phyloP scores from a whole-genome alignment of 2,797 vertebrate genomes.

The Cossypha niveicapilla region DNA sequence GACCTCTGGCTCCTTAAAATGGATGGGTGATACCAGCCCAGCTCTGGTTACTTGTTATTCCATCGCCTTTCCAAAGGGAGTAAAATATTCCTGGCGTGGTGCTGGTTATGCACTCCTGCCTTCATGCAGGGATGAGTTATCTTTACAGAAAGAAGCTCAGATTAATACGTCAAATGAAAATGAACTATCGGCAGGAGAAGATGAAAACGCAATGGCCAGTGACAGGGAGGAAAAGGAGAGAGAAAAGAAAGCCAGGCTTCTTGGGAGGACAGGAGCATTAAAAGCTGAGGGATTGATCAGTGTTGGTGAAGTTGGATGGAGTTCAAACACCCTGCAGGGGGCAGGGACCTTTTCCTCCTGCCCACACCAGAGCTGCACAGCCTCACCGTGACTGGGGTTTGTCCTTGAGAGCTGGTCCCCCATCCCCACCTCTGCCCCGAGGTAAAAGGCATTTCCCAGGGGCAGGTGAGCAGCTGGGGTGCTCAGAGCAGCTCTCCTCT shows the following conservation, averaged over 20 bases:
- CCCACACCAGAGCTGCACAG: background rate
- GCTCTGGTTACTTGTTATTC: slow-evolving; percentile 26
- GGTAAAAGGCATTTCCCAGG: too few relatives aligned
- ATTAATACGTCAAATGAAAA: slow-evolving; percentile 64
- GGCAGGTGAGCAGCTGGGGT: background rate
- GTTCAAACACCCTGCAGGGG: background rate
- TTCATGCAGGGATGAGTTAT: slow-evolving; percentile 37
- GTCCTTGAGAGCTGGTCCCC: background rate
- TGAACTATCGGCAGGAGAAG: slow-evolving; percentile 46
- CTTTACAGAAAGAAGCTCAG: slow-evolving; percentile 40
- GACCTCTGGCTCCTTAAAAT: background rate
- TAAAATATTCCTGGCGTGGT: slow-evolving; percentile 38
- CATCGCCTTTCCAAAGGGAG: background rate
- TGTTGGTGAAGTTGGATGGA: background rate
- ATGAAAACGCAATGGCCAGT: background rate
- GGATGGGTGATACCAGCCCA: background rate
- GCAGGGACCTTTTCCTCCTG: background rate
- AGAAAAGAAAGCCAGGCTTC: background rate
- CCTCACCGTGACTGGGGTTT: background rate
- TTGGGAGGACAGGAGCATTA: background rate
- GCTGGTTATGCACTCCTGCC: slow-evolving; percentile 16
- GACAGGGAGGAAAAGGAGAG: background rate
- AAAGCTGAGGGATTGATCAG: background rate
- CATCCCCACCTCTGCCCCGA: background rate
- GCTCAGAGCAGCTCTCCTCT: rapidly evolving